These are phyloP conservation scores for Cyclargus thomasi DNA, from an alignment of 1,140 invertebrate genomes.

Conservation along the genomic window DNA sequence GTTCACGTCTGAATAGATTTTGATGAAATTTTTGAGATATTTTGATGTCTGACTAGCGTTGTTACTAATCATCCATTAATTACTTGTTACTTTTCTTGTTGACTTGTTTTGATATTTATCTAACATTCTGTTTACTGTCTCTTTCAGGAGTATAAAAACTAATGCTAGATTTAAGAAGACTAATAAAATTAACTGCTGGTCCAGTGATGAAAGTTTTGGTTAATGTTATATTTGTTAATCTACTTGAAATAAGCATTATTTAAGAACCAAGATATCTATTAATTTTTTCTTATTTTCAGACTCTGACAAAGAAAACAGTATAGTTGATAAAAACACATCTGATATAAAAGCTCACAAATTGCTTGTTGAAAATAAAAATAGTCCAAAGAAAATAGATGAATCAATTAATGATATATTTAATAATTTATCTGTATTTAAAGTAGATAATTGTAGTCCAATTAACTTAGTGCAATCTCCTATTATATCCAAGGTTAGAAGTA, in stretches of 20 bases:
- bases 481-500: neutral
- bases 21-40: too few species aligned
- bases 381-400: conserved; percentile 33
- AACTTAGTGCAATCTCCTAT: conserved; percentile 7
- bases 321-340: conserved; percentile 32
- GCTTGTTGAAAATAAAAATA: conserved; percentile 43
- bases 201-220: conserved; percentile 43
- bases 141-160: conserved; percentile 36
- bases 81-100: too few species aligned
- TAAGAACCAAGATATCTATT: neutral
- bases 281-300: conserved; percentile 37
- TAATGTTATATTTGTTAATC: neutral
- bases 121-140: neutral
- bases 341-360: conserved; percentile 49
- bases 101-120: too few species aligned
- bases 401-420: conserved; percentile 53
- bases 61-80: too few species aligned
- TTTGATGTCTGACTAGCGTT: too few species aligned
- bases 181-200: conserved; percentile 39
- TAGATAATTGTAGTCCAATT: conserved; percentile 14
- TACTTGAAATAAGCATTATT: neutral
- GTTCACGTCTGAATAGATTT: too few species aligned
- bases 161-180: conserved; percentile 37
- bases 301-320: conserved; percentile 56
- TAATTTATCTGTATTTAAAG: conserved; percentile 40